These are phyloP conservation scores for Perizoma flavofasciatum DNA, from an alignment of 2,888 invertebrate genomes.

Conservation along the genomic window DNA sequence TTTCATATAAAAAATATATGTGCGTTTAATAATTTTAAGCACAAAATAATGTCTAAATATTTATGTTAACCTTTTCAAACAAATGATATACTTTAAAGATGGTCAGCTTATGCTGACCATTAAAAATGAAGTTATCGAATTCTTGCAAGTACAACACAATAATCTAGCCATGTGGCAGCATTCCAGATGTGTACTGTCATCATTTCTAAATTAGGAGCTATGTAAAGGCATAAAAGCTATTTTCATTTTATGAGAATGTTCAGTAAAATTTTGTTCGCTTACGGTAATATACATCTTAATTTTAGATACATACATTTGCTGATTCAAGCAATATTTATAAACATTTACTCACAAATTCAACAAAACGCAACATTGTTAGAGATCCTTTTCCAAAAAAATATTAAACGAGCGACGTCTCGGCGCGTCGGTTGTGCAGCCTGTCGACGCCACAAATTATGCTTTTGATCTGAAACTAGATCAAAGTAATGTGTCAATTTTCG, in stretches of 20 bases:
- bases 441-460: conserved; percentile 63
- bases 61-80: no score
- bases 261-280: conserved; percentile 17
- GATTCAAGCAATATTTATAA: conserved; percentile 26
- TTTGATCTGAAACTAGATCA: conserved; percentile 74
- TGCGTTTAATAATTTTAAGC: not conserved
- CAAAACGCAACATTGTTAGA: conserved; percentile 48
- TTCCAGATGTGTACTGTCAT: conserved; percentile 37
- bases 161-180: conserved; percentile 21
- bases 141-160: conserved; percentile 10
- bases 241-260: conserved; percentile 11
- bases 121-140: no score
- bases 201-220: conserved; percentile 17
- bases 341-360: conserved; percentile 58
- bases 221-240: conserved; percentile 23
- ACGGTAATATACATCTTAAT: conserved; percentile 11
- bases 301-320: conserved; percentile 20
- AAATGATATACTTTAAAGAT: no score
- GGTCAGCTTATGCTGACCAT: no score
- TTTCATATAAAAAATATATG: not conserved
- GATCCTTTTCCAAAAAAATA: conserved; percentile 38
- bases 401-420: conserved; percentile 6
- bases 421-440: conserved; percentile 49
- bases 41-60: no score
- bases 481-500: conserved; percentile 22